Evolutionary conservation across 2,113 vertebrate species (phyloP), one percentile per base, ranked within the genome.

Genomic region (Campylorhamphus procurvoides): DNA sequence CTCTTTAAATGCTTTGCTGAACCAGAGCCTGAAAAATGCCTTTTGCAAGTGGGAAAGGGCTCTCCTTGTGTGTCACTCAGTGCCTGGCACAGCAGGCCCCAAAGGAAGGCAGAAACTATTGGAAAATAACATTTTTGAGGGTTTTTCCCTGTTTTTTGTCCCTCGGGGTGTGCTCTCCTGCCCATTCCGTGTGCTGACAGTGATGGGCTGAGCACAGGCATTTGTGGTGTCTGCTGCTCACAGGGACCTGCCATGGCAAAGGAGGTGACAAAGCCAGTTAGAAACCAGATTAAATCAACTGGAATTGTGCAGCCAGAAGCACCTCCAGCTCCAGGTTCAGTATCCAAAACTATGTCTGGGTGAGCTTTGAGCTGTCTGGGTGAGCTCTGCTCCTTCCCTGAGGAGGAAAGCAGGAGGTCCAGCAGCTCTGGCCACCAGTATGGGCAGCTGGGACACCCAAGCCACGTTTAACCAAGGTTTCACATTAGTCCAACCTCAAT

Each of bases 211-310:
- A 64, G 72, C 49, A 25, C 11, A 10, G 0, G 0, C 20, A 44
- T 76, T 42, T 2, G 33, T 0, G 5, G 35, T 31, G 35, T 20
- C 39, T 52, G 50, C 59, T 47, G 39, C 42, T 44, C 33, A n/a
- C 40, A 29, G 68, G 49, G 59, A 53, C 28, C 14, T 0, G 3
- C 0, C 0, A 15, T 4, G 4, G 49, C 37, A 53, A 25, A 58
- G n/a, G 18, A 0, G 7, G 22, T 42, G 71, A 63, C 25, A 49
- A 69, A 90, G 11, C 7, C 18, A 7, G 18, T 12, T 29, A 58
- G 42, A 39, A 81, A 35, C 7, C 7, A 24, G 55, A 62, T 29
- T 8, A 25, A 75, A 71, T 37, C 62, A 47, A 42, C 22, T 0
- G 0, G 23, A 68, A 58, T 23, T 1, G 0, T 17, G 42, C 28